Evolutionary conservation across 1,140 invertebrate species (phyloP), one percentile per base, ranked within the genome.

Genomic region (Armadillidium nasatum): DNA sequence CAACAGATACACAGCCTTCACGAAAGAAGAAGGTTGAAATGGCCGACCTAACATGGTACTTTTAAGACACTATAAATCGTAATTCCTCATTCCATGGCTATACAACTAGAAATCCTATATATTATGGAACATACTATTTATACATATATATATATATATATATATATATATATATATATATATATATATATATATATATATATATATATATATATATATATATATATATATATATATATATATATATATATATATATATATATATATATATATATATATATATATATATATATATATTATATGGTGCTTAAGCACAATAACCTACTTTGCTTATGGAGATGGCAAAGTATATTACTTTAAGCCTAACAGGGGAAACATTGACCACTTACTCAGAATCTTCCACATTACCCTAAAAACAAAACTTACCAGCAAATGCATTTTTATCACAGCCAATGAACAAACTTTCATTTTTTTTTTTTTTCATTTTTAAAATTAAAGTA

Each of bases 1-100:
- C 66, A 78, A 81, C 77, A 77, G 77, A 77, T 77, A 78, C 79
- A 81, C 79, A 81, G 79, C 79, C 79, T 78, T 81, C 79, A 75
- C 79, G 75, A 81, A 77, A 74, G 46, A 50, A 50, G 46, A 50
- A 15, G 15, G 46, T 50, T 50, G 46, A 50, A 50, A 50, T 50
- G 46, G 46, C 46, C 46, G 46, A 9, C 46, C 46, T 50, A 50
- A 50, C 46, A 50, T 50, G 46, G 46, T 50, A 50, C 46, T 50
- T n/a, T n/a, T 50, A 50, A 50, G 46, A 50, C 46, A 50, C 46
- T 50, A n/a, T n/a, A 50, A 50, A 50, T 50, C 46, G 46, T 50
- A 50, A 50, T 50, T 50, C 46, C 15, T 9, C 46, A 50, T 50
- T 50, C 46, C 46, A 50, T 50, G n/a, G 9, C 46, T 50, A 50